Evolutionary conservation across 2,113 vertebrate genomes (phyloP).

Genomic region (Paramormyrops kingsleyae): DNA sequence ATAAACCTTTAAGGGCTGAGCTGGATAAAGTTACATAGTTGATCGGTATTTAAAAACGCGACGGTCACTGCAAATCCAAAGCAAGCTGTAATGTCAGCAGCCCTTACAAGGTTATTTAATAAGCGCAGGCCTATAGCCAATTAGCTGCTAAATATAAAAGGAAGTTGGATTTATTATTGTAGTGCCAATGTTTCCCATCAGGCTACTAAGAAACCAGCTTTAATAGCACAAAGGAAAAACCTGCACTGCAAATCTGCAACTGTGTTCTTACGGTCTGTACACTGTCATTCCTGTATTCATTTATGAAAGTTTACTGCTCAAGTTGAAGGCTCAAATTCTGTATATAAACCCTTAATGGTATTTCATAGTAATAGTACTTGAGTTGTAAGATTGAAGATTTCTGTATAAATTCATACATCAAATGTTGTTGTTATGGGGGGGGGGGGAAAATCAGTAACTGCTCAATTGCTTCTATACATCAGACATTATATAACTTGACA

Average conservation of each 20-base stretch:
- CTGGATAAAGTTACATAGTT: neutral
- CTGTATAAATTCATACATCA: neutral
- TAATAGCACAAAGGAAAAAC: neutral
- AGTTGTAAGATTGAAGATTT: neutral
- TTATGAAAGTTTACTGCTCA: neutral
- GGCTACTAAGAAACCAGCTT: conserved; percentile 3
- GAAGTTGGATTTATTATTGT: conserved; percentile 10
- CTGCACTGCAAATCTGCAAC: neutral
- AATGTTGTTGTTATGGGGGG: neutral
- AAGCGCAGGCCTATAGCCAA: conserved; percentile 6
- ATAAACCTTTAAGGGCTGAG: neutral
- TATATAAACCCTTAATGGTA: neutral
- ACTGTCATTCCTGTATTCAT: neutral
- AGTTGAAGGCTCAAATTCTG: neutral
- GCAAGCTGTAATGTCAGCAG: neutral
- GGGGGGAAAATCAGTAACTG: neutral
- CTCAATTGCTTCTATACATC: neutral
- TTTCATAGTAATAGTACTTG: neutral
- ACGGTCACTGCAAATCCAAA: neutral
- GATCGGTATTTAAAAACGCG: neutral
- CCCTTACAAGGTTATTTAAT: conserved; percentile 13
- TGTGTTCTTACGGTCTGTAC: neutral
- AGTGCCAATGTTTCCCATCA: conserved; percentile 7
- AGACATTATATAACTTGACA: neutral
- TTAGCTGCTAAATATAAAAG: conserved; percentile 21